A percentile compares a stretch with the other conserved stretches of the same genome.
Conservation (phyloP, 2,888 invertebrate genomes). For the Cremastinae sp. region DNA sequence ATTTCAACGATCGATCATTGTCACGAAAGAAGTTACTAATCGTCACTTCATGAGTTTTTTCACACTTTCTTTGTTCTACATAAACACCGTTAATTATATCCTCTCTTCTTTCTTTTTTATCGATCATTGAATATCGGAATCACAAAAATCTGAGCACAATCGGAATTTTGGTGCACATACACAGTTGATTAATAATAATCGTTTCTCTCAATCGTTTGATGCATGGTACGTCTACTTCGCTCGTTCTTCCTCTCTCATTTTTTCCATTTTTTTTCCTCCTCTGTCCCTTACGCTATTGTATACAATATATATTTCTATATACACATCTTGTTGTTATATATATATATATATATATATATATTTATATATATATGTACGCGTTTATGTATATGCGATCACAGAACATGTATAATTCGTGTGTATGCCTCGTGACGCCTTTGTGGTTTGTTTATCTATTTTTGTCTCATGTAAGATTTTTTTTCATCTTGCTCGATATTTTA, state of each 20-base stretch:
- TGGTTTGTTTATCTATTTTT: conserved; percentile 44
- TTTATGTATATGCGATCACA: conserved; percentile 74
- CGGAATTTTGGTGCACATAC: conserved; percentile 63
- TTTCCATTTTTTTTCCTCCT: conserved; percentile 16
- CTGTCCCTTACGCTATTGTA: conserved; percentile 64
- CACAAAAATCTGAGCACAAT: too few relatives aligned
- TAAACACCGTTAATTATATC: too few relatives aligned
- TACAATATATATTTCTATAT: conserved; percentile 61
- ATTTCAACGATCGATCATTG: neutral
- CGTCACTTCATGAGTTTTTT: neutral
- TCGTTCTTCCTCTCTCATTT: neutral
- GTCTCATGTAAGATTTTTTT: conserved; percentile 60
- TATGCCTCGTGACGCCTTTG: conserved; percentile 68
- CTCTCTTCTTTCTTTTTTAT: too few relatives aligned
- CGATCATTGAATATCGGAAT: too few relatives aligned
- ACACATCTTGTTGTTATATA: conserved; percentile 66
- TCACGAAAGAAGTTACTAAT: neutral
- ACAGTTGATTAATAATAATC: conserved; percentile 66
- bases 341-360: conserved; percentile 66
- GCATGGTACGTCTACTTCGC: neutral
- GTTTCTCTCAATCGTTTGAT: conserved; percentile 56
- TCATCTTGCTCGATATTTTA: conserved; percentile 46
- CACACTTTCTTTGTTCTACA: neutral
- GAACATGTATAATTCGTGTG: conserved; percentile 75
- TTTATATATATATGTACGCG: conserved; percentile 58